A percentile compares a stretch with the other conserved stretches of the same genome.
Conservation (phyloP, 2,888 invertebrate genomes). For the Odontothrips loti region DNA sequence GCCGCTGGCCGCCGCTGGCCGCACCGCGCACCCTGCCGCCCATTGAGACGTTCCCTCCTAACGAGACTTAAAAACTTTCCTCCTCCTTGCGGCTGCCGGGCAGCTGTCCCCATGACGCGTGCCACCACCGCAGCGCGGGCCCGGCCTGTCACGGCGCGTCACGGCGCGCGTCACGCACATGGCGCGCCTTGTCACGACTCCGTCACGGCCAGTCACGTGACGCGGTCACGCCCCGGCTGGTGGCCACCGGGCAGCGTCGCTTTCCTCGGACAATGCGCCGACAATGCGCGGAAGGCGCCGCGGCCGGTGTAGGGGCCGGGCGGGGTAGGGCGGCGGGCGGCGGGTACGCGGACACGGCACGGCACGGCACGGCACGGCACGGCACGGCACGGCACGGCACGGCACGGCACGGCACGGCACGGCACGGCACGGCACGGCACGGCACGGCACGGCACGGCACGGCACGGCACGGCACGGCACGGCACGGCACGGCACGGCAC, state of each 20-base stretch:
- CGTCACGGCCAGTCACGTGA: too few relatives aligned
- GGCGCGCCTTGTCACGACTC: too few relatives aligned
- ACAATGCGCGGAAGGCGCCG: not conserved
- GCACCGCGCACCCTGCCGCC: too few relatives aligned
- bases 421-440: not conserved
- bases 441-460: not conserved
- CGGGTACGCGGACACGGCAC: not conserved
- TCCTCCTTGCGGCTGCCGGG: too few relatives aligned
- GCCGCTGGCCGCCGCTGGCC: too few relatives aligned
- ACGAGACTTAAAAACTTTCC: too few relatives aligned
- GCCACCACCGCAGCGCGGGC: not conserved
- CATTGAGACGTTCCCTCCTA: too few relatives aligned
- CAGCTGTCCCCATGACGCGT: too few relatives aligned
- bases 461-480: not conserved
- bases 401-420: not conserved
- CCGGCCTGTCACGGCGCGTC: not conserved
- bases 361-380: not conserved
- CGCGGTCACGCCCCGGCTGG: too few relatives aligned
- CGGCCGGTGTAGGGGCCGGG: not conserved
- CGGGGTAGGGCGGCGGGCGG: not conserved
- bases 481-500: not conserved
- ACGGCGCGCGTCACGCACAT: too few relatives aligned
- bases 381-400: not conserved
- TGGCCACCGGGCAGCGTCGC: not conserved
- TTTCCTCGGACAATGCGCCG: not conserved